Percentiles rank a stretch among this genome's conserved stretches.
Conservation (phyloP, 1,140 invertebrate genomes). For the Propsilocerus akamusi region DNA sequence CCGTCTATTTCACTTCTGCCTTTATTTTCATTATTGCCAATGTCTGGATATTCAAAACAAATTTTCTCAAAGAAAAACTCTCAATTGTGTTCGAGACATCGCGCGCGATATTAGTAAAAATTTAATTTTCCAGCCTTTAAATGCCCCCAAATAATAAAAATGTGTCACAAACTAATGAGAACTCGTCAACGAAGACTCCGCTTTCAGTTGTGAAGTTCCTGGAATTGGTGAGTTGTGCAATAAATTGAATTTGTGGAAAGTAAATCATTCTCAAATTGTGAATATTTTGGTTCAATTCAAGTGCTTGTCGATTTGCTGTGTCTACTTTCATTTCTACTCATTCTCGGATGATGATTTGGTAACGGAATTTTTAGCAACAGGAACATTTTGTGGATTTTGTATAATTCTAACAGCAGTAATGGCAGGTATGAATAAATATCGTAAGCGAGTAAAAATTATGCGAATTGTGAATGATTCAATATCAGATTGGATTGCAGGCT, state of each 20-base stretch:
- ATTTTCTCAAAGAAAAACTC: background rate
- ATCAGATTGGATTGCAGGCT: conserved; percentile 14
- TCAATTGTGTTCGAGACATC: background rate
- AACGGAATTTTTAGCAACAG: background rate
- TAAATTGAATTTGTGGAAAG: background rate
- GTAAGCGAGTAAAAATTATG: background rate
- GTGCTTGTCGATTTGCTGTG: background rate
- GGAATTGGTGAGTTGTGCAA: background rate
- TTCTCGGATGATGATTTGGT: background rate
- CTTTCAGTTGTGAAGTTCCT: background rate
- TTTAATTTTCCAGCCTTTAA: background rate
- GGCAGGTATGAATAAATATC: background rate
- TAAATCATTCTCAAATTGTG: background rate
- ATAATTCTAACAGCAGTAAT: background rate
- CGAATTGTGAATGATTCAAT: background rate
- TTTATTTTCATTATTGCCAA: background rate
- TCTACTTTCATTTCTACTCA: background rate
- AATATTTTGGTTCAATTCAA: background rate
- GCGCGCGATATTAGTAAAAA: background rate
- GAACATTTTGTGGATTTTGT: background rate
- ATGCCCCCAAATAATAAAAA: background rate
- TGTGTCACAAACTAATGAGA: background rate
- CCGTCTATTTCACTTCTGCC: no score
- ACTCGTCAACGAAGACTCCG: background rate
- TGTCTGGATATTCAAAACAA: background rate